Evolutionary conservation across 2,888 invertebrate species (phyloP).

Genomic region (Archips crataeganus): DNA sequence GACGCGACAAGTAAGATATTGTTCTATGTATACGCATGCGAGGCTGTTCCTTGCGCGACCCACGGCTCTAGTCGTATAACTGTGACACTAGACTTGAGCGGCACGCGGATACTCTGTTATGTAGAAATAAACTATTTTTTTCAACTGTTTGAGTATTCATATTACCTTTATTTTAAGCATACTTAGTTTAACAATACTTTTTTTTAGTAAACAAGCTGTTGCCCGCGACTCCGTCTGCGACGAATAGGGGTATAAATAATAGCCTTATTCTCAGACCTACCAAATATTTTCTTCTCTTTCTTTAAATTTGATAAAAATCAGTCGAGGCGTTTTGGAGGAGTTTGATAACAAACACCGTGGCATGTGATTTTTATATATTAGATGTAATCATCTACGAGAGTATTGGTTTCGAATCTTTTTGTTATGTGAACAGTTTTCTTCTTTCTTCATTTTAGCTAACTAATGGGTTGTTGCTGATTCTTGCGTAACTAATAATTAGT

Average conservation of each 20-base stretch:
- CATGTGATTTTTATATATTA: no score
- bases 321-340: no score
- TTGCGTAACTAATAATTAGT: conserved; percentile 31
- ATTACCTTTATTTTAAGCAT: conserved; percentile 67
- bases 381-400: no score
- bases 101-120: conserved; percentile 60
- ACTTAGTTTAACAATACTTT: neutral
- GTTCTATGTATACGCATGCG: conserved; percentile 59
- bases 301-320: no score
- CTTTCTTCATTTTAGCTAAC: conserved; percentile 27
- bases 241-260: no score
- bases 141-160: conserved; percentile 79
- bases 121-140: conserved; percentile 79
- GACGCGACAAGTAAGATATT: conserved; percentile 82
- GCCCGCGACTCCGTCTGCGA: neutral
- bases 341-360: no score
- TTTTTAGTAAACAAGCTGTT: conserved; percentile 3
- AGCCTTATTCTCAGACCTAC: no score
- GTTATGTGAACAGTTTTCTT: conserved; percentile 16
- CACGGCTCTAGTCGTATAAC: conserved; percentile 45
- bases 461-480: conserved; percentile 18
- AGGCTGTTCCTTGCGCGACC: conserved; percentile 44
- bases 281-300: no score
- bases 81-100: conserved; percentile 76
- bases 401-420: neutral